Conservation (phyloP, 2,888 invertebrate genomes). For the Fragum sueziense region DNA sequence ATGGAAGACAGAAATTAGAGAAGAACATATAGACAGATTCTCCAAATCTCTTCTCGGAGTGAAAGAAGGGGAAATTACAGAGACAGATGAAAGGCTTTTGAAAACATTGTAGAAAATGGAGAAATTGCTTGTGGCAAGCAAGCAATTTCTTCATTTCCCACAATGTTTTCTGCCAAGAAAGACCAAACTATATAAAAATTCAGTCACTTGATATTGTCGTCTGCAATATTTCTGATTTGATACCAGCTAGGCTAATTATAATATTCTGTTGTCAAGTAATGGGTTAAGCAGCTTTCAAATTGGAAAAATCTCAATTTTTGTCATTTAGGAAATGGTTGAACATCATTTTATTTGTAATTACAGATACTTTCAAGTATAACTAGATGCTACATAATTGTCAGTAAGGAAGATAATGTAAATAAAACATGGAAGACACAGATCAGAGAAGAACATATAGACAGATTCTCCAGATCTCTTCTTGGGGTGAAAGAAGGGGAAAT, state of each 20-base stretch:
- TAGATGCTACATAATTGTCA: slow-evolving; percentile 35
- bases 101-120: background rate
- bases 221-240: background rate
- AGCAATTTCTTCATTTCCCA: slow-evolving; percentile 1
- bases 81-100: slow-evolving; percentile 2
- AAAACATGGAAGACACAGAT: slow-evolving; percentile 65
- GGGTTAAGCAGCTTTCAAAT: background rate
- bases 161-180: no score
- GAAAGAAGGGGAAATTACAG: slow-evolving; percentile 20
- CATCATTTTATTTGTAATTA: slow-evolving; percentile 6
- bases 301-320: no score
- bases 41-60: slow-evolving; percentile 55
- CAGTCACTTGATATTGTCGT: no score
- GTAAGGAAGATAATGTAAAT: slow-evolving; percentile 32
- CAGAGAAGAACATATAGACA: slow-evolving; percentile 46
- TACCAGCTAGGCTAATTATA: no score
- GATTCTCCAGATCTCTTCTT: slow-evolving; percentile 58
- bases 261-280: background rate
- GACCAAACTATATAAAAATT: no score
- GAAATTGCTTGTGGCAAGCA: background rate
- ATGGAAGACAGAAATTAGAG: slow-evolving; percentile 61
- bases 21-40: slow-evolving; percentile 54
- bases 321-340: no score
- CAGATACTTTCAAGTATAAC: slow-evolving; percentile 46
- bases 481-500: slow-evolving; percentile 28